Evolutionary conservation across 2,888 invertebrate genomes (phyloP).

Genomic region (Limnephilus auricula): DNA sequence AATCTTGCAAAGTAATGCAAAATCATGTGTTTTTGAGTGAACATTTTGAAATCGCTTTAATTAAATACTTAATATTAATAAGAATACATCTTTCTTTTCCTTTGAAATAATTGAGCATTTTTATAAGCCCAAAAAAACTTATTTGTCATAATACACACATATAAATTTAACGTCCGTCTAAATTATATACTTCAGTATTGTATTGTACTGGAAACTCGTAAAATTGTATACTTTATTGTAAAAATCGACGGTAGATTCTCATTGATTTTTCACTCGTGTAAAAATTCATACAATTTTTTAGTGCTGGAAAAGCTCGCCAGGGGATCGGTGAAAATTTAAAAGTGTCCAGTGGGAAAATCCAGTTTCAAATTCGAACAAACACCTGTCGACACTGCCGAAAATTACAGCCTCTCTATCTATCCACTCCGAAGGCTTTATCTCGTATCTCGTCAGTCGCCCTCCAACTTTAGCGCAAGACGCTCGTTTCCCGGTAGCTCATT

Average conservation of each 20-base stretch:
- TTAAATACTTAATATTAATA: too few species aligned
- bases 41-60: too few species aligned
- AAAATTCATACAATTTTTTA: not conserved
- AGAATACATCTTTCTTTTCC: too few species aligned
- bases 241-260: not conserved
- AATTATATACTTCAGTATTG: not conserved
- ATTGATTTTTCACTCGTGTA: not conserved
- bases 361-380: slow-evolving; percentile 10
- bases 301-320: not conserved
- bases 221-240: not conserved
- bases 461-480: slow-evolving; percentile 3
- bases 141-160: not conserved
- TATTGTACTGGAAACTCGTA: not conserved
- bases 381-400: slow-evolving; percentile 38
- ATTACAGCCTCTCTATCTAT: not conserved
- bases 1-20: too few species aligned
- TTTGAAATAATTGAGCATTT: too few species aligned
- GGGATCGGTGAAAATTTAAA: not conserved
- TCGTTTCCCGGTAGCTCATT: not conserved
- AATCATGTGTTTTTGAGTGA: too few species aligned
- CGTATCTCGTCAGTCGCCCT: slow-evolving; percentile 29
- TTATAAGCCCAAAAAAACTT: too few species aligned
- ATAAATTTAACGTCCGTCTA: not conserved
- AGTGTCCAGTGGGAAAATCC: slow-evolving; percentile 14
- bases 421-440: slow-evolving; percentile 12